phyloP scores from a whole-genome alignment of 1,140 invertebrate genomes.

The Sarcophaga peregrina region DNA sequence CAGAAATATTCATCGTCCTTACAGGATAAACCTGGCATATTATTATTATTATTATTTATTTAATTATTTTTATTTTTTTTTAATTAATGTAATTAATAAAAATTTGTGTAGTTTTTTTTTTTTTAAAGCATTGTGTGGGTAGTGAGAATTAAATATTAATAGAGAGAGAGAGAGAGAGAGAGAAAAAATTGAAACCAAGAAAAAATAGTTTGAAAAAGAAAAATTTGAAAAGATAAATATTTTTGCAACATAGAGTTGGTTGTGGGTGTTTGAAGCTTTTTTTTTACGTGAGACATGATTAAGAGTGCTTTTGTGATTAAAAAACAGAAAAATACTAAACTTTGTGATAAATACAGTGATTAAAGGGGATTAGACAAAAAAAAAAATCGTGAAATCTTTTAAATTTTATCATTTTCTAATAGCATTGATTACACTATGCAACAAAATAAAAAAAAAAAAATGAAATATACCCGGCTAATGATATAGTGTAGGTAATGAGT shows the following conservation, averaged over 20 bases:
- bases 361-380: too few species aligned
- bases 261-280: not conserved
- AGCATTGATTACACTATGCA: too few species aligned
- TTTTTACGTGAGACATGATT: too few species aligned
- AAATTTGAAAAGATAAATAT: not conserved
- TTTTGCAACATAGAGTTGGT: not conserved
- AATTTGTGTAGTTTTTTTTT: slow-evolving; percentile 14
- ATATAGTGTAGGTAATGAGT: too few species aligned
- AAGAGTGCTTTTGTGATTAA: too few species aligned
- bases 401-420: too few species aligned
- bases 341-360: too few species aligned
- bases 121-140: slow-evolving; percentile 2
- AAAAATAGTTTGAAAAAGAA: not conserved
- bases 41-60: not conserved
- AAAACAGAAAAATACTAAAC: too few species aligned
- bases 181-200: slow-evolving; percentile 16
- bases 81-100: not conserved
- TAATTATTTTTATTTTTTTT: slow-evolving; percentile 1
- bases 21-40: slow-evolving; percentile 63
- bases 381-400: too few species aligned
- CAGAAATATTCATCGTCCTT: slow-evolving; percentile 73
- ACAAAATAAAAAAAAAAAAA: too few species aligned
- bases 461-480: too few species aligned
- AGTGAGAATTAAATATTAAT: not conserved
- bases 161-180: not conserved